A percentile compares a stretch with the other conserved stretches of the same genome.
These are phyloP conservation scores for Venustaconcha ellipsiformis DNA, from an alignment of 1,140 invertebrate species.

Conservation along the genomic window DNA sequence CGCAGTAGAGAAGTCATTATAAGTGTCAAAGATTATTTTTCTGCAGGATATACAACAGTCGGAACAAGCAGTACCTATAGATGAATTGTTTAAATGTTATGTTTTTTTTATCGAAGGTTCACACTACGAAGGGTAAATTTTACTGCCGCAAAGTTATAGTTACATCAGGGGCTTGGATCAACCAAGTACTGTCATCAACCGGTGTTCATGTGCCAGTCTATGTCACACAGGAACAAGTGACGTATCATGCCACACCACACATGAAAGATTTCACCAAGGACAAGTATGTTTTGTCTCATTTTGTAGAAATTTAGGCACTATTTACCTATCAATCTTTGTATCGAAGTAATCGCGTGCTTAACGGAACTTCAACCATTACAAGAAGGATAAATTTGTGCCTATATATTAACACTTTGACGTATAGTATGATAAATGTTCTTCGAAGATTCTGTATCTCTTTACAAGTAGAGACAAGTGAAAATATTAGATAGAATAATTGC, in stretches of 20 bases:
- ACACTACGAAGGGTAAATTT: conserved; percentile 53
- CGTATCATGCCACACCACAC: conserved; percentile 62
- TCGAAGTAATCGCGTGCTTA: background rate
- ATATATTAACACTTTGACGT: background rate
- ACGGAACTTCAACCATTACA: background rate
- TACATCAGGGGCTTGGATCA: conserved; percentile 62
- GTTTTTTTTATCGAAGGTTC: conserved; percentile 39
- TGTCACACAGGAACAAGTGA: conserved; percentile 66
- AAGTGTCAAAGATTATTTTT: too few relatives aligned
- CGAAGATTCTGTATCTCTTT: too few relatives aligned
- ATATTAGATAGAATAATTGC: too few relatives aligned
- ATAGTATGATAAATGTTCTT: too few relatives aligned
- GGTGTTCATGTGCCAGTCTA: conserved; percentile 62
- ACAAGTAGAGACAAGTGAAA: too few relatives aligned
- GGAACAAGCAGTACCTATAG: too few relatives aligned
- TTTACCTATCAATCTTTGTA: background rate
- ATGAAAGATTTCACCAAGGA: conserved; percentile 64
- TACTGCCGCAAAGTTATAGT: conserved; percentile 56
- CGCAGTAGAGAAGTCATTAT: too few relatives aligned
- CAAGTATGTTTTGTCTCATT: conserved; percentile 39
- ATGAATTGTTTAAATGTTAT: background rate
- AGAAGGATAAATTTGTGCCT: background rate
- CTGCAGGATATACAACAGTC: too few relatives aligned
- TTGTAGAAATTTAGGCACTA: background rate
- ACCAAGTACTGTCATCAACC: conserved; percentile 59